phyloP scores from a whole-genome alignment of 2,888 invertebrate genomes.

The Tetranychus truncatus region DNA sequence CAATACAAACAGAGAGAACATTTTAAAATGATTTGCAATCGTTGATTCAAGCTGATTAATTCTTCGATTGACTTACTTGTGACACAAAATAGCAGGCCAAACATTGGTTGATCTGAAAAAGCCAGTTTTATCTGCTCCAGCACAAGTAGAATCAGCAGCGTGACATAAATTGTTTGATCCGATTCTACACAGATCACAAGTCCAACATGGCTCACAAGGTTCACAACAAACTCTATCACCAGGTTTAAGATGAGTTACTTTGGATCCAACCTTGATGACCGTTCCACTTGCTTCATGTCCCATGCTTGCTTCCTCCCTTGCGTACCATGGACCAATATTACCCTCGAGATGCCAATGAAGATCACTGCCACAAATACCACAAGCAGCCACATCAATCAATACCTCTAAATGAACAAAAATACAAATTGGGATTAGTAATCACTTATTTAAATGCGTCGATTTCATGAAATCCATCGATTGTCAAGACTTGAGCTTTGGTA shows the following conservation, averaged over 20 bases:
- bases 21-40: too few relatives aligned
- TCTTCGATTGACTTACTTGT: conserved; percentile 33
- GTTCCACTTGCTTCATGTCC: conserved; percentile 65
- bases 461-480: too few relatives aligned
- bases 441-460: not conserved
- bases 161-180: conserved; percentile 75
- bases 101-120: not conserved
- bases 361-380: conserved; percentile 89
- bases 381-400: conserved; percentile 32
- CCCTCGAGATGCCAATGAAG: conserved; percentile 76
- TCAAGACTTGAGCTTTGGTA: too few relatives aligned
- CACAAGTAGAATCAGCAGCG: not conserved
- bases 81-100: conserved; percentile 39
- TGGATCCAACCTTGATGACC: conserved; percentile 47
- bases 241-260: conserved; percentile 37
- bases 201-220: conserved; percentile 71
- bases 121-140: not conserved
- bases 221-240: conserved; percentile 82
- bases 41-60: not conserved
- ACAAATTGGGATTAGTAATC: not conserved
- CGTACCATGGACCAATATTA: conserved; percentile 63
- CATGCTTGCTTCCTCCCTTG: conserved; percentile 73
- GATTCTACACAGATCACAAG: conserved; percentile 63
- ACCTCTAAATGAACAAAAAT: conserved; percentile 19
- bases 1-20: conserved; percentile 11